Percentiles rank a stretch among this genome's conserved stretches.
phyloP scores from a whole-genome alignment of 35 echinoderm and acorn worm genomes.

The Nesometra sesokonis region DNA sequence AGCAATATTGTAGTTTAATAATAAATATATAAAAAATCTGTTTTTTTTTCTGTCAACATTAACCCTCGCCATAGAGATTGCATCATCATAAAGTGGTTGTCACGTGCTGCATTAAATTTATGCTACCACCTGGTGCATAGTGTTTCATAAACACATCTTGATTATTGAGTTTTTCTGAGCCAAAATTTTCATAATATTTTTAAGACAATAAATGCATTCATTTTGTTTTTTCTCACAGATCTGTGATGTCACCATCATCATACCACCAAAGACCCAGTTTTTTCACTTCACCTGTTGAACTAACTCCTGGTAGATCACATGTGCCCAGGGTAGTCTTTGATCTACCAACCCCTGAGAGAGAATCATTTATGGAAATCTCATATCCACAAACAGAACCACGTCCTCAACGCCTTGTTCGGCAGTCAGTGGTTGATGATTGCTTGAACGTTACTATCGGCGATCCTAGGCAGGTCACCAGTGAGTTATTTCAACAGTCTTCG shows the following conservation, averaged over 20 bases:
- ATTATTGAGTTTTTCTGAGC: too few species aligned
- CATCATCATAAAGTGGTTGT: too few species aligned
- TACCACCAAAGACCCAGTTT: neutral
- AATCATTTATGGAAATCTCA: neutral
- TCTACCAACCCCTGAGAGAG: neutral
- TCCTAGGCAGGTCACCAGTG: slow-evolving; percentile 37
- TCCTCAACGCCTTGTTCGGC: neutral
- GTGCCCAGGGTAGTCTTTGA: neutral
- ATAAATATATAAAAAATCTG: too few species aligned
- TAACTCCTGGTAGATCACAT: slow-evolving; percentile 8
- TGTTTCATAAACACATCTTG: too few species aligned
- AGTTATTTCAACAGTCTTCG: neutral
- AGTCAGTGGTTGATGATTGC: slow-evolving; percentile 10
- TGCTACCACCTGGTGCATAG: too few species aligned
- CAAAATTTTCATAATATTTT: too few species aligned
- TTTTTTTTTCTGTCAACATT: too few species aligned
- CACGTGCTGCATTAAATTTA: too few species aligned
- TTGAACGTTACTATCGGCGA: slow-evolving; percentile 61
- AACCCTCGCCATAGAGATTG: too few species aligned
- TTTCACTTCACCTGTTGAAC: neutral
- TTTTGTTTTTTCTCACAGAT: neutral
- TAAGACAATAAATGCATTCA: too few species aligned
- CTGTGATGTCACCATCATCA: neutral
- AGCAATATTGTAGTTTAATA: too few species aligned
- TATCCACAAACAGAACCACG: neutral